phyloP scores from a whole-genome alignment of 1,140 invertebrate genomes.

The Drosophila ercepeae region DNA sequence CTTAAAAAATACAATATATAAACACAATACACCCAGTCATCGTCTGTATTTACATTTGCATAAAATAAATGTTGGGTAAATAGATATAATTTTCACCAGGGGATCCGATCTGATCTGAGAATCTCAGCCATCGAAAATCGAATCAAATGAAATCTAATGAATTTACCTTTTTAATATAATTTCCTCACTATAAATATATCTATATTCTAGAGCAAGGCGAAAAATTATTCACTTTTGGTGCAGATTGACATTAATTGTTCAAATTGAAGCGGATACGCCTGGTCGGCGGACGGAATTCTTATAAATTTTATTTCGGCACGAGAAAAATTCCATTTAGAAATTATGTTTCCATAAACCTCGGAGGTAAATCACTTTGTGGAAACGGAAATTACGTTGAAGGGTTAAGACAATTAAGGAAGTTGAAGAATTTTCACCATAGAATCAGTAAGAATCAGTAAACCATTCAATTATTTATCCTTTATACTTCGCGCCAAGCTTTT shows the following conservation, averaged over 20 bases:
- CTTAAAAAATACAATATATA: constrained; percentile 52
- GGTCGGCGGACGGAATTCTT: constrained; percentile 11
- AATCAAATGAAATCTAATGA: constrained; percentile 64
- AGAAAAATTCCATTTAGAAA: constrained; percentile 11
- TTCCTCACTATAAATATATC: constrained; percentile 32
- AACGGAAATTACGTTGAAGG: constrained; percentile 15
- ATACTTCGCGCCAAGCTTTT: neutral
- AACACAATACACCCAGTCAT: constrained; percentile 25
- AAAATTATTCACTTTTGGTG: constrained; percentile 54
- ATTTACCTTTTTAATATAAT: constrained; percentile 53
- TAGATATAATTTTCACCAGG: constrained; percentile 24
- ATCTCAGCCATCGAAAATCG: constrained; percentile 15
- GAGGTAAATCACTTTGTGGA: neutral
- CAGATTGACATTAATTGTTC: constrained; percentile 77
- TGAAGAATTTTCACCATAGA: neutral
- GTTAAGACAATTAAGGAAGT: constrained; percentile 5
- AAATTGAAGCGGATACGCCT: constrained; percentile 52
- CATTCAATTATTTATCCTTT: no score
- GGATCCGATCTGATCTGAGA: neutral
- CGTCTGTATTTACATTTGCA: constrained; percentile 57
- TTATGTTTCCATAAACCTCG: constrained; percentile 15
- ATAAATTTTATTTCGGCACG: constrained; percentile 18
- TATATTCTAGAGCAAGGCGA: constrained; percentile 11
- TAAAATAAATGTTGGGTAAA: constrained; percentile 48
- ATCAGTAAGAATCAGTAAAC: no score